These are phyloP conservation scores for Trachelus troglodyta DNA, from an alignment of 2,888 invertebrate genomes.

Conservation along the genomic window DNA sequence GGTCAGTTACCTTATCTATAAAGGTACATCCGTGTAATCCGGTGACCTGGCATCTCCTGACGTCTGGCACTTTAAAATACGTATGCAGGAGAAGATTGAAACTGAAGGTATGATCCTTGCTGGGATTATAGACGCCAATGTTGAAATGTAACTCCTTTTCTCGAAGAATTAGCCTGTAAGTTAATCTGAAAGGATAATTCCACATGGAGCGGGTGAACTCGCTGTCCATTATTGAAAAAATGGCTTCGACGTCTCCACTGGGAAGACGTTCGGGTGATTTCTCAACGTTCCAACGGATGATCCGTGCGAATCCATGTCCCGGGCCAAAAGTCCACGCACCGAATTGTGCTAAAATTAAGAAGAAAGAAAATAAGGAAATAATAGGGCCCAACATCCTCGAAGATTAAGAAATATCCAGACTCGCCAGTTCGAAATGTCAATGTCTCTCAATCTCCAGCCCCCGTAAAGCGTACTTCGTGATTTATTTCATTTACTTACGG, in stretches of 20 bases:
- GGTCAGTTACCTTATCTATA: slow-evolving; percentile 79
- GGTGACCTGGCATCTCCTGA: slow-evolving; percentile 89
- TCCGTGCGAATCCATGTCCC: slow-evolving; percentile 95
- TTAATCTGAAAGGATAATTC: slow-evolving; percentile 93
- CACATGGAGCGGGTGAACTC: slow-evolving; percentile 94
- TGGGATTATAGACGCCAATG: slow-evolving; percentile 93
- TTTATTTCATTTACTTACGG: slow-evolving; percentile 78
- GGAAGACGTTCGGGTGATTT: slow-evolving; percentile 88
- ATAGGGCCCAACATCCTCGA: background rate
- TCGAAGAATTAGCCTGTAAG: slow-evolving; percentile 90
- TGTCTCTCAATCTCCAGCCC: too few relatives aligned
- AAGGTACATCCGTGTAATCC: slow-evolving; percentile 92
- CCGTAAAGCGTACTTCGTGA: too few relatives aligned
- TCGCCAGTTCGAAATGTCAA: too few relatives aligned
- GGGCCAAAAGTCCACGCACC: slow-evolving; percentile 96
- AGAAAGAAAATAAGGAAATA: slow-evolving; percentile 11
- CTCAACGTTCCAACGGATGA: slow-evolving; percentile 91
- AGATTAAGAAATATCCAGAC: too few relatives aligned
- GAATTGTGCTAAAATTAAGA: slow-evolving; percentile 82
- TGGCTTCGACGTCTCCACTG: slow-evolving; percentile 91
- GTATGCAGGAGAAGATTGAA: slow-evolving; percentile 95
- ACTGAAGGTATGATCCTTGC: slow-evolving; percentile 89
- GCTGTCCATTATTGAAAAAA: slow-evolving; percentile 92
- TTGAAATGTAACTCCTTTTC: slow-evolving; percentile 94
- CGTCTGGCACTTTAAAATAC: slow-evolving; percentile 96